Percentiles rank a stretch among this genome's conserved stretches.
These are phyloP conservation scores for Phrynocephalus guinanensis DNA, from an alignment of 2,797 vertebrate genomes.

Conservation along the genomic window DNA sequence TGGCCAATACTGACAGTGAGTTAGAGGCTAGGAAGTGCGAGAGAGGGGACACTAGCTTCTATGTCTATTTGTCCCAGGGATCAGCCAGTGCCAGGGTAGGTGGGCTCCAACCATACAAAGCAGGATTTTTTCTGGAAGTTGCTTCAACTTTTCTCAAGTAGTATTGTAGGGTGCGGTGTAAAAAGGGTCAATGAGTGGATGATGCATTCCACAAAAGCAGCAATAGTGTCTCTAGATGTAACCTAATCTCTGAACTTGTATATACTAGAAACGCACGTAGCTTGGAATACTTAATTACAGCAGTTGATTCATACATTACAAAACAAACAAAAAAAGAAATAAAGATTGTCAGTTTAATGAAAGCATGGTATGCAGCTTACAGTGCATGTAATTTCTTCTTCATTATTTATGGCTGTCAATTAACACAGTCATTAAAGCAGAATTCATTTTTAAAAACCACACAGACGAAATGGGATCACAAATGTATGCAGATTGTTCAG, in stretches of 20 bases:
- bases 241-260: background rate
- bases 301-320: constrained; percentile 14
- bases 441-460: constrained; percentile 44
- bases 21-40: background rate
- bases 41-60: background rate
- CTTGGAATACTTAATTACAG: constrained; percentile 11
- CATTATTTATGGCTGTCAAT: constrained; percentile 68
- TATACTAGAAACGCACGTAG: constrained; percentile 1
- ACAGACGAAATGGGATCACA: constrained; percentile 54
- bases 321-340: constrained; percentile 7
- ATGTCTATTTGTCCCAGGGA: background rate
- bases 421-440: constrained; percentile 65
- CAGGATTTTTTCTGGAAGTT: background rate
- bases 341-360: background rate
- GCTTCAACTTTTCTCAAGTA: background rate
- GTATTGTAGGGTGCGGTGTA: background rate
- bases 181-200: background rate
- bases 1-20: too few species aligned
- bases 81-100: background rate
- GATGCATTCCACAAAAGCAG: background rate
- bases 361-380: constrained; percentile 28
- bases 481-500: constrained; percentile 23
- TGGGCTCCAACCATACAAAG: background rate
- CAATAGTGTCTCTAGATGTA: background rate
- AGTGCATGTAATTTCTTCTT: constrained; percentile 57